Conservation (phyloP, 2,797 vertebrate genomes). For the Huso huso region DNA sequence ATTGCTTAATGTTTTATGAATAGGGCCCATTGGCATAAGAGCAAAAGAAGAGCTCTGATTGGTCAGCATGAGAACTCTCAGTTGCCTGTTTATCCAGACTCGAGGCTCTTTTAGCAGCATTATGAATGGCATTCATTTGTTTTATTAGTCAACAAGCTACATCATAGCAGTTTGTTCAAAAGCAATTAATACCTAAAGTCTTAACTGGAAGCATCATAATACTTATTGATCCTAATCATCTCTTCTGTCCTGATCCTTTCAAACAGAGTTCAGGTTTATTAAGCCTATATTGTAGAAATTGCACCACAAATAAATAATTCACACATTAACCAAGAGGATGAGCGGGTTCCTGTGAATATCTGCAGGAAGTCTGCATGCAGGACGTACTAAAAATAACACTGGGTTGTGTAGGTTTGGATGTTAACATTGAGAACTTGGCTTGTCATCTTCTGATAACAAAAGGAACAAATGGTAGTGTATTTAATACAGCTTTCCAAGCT, state of each 20-base stretch:
- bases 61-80: too few relatives aligned
- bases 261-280: conserved; percentile 11
- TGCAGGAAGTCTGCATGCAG: background rate
- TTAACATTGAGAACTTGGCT: background rate
- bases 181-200: too few relatives aligned
- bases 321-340: background rate
- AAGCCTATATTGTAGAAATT: background rate
- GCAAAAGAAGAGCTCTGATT: too few relatives aligned
- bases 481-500: too few relatives aligned
- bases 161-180: too few relatives aligned
- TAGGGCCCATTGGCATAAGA: too few relatives aligned
- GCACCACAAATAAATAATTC: conserved; percentile 19
- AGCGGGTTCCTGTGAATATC: conserved; percentile 3
- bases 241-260: background rate
- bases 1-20: too few relatives aligned
- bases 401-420: background rate
- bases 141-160: too few relatives aligned
- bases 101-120: too few relatives aligned
- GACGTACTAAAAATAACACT: background rate
- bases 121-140: background rate
- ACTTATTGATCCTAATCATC: conserved; percentile 6
- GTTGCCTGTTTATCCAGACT: too few relatives aligned
- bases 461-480: background rate
- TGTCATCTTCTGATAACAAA: background rate
- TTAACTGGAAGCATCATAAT: too few relatives aligned